phyloP scores from a whole-genome alignment of 2,113 vertebrate genomes.

The Erythrocercus mccallii region DNA sequence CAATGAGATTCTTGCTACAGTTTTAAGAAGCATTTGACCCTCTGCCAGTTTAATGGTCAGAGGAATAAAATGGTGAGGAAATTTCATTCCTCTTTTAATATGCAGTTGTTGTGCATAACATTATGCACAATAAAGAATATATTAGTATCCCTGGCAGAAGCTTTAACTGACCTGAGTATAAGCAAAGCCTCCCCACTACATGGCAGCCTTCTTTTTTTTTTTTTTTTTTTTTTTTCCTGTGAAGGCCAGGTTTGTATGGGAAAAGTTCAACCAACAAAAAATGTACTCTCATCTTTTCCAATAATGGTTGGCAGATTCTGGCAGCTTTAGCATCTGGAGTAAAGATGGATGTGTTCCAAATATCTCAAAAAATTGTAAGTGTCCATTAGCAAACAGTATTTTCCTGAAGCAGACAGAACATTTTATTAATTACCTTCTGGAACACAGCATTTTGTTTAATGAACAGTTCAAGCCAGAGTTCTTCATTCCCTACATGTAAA shows the following conservation, averaged over 20 bases:
- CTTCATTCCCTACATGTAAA: background rate
- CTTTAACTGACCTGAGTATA: background rate
- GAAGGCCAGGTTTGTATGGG: background rate
- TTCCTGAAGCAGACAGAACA: background rate
- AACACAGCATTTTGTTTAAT: background rate
- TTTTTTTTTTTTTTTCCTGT: background rate
- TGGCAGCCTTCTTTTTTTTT: background rate
- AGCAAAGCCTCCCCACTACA: background rate
- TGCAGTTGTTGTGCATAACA: background rate
- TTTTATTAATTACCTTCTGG: background rate
- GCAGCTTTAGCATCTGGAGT: background rate
- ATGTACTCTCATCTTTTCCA: background rate
- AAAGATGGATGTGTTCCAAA: background rate
- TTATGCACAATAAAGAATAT: background rate
- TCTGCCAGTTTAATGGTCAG: background rate
- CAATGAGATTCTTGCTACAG: background rate
- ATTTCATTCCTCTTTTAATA: background rate
- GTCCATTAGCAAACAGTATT: background rate
- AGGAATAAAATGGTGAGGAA: background rate
- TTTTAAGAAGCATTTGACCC: background rate
- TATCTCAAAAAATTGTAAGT: background rate
- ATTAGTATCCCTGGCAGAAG: background rate
- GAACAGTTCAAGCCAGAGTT: background rate
- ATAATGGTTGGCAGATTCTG: background rate
- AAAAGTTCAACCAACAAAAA: background rate